Evolutionary conservation across 2,797 vertebrate genomes (phyloP), one percentile per base, ranked within the genome.

Genomic region (Tangara arthus): DNA sequence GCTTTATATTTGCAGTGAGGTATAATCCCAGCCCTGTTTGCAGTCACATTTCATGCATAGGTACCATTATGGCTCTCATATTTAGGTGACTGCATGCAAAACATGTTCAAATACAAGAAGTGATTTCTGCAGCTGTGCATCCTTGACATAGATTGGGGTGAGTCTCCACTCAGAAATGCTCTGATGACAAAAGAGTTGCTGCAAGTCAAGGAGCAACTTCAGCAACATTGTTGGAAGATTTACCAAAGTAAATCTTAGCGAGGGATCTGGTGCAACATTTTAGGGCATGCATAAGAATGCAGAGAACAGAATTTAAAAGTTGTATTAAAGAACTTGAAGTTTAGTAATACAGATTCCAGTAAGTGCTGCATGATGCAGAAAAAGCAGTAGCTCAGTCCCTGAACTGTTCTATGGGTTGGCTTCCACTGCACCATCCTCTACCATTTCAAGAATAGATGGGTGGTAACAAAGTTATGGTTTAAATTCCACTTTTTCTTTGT

Each of bases 351-450:
- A 21, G 22, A 60, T 42, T 65, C n/a, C 23, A 35, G 0, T 44
- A 65, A 57, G 61, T 12, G 63, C 68, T 26, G 7, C 44, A 6
- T 41, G 56, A 11, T 37, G 27, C 50, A 57, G 35, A 27, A 69
- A 55, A 72, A 80, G 4, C 26, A 71, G 3, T 37, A 27, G 32
- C 34, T 46, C 2, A 14, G 15, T 77, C 41, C 14, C 30, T 52
- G 39, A 80, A 34, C 39, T 82, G 15, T 55, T 68, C n/a, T 63
- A 1, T 55, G 30, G 22, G 20, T 49, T 73, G 76, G 34, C 27
- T 85, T 94, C 78, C 23, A 66, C 19, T 19, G 7, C 0, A 0
- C 23, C 49, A 10, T 57, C 44, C 34, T 23, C 0, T 1, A 47
- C 35, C 22, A 9, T 63, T 90, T 87, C 44, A 81, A 79, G 73